phyloP scores from a whole-genome alignment of 1,140 invertebrate species.

The Macrobrachium nipponense region DNA sequence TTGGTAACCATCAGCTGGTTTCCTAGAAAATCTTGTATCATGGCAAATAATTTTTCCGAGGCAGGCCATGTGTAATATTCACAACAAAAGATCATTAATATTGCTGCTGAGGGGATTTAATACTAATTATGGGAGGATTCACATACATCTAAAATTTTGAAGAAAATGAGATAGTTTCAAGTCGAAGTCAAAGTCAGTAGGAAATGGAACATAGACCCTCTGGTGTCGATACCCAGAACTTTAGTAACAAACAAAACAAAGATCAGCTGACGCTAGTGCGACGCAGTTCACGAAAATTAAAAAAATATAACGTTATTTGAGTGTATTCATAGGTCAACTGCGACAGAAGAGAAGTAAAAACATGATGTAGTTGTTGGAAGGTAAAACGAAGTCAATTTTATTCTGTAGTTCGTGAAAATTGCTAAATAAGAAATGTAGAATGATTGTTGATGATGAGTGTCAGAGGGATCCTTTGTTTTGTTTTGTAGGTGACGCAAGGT shows the following conservation, averaged over 20 bases:
- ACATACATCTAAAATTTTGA: background rate
- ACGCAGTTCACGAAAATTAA: conserved; percentile 36
- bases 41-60: too few relatives aligned
- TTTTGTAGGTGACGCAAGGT: too few relatives aligned
- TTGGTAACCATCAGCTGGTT: too few relatives aligned
- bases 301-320: background rate
- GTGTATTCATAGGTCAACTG: background rate
- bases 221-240: conserved; percentile 28
- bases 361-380: background rate
- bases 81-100: too few relatives aligned
- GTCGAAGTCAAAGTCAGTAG: background rate
- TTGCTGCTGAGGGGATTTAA: too few relatives aligned
- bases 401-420: background rate
- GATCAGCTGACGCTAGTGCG: conserved; percentile 57
- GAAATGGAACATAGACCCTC: background rate
- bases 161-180: background rate
- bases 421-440: background rate
- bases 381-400: background rate
- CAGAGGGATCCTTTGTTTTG: background rate
- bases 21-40: too few relatives aligned
- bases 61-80: too few relatives aligned
- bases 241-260: conserved; percentile 53
- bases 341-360: background rate
- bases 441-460: background rate
- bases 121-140: background rate